Conservation (phyloP, 2,888 invertebrate genomes). For the Nephrotoma flavescens region DNA sequence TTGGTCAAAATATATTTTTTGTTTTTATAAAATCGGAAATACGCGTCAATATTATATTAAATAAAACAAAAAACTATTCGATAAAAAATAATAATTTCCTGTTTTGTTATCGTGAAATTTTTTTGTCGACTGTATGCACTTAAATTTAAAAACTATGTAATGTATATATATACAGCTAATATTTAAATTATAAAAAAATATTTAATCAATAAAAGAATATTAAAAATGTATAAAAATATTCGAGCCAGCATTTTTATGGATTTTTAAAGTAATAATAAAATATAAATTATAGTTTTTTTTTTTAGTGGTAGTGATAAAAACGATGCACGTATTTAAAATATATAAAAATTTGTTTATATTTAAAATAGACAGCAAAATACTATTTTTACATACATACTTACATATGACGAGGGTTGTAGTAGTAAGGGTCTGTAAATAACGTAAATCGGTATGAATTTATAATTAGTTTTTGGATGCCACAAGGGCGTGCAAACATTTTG, state of each 20-base stretch:
- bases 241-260: not conserved
- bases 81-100: not conserved
- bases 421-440: not conserved
- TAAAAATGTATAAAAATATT: not conserved
- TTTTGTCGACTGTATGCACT: not conserved
- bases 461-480: not conserved
- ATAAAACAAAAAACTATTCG: not conserved
- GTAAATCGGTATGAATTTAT: not conserved
- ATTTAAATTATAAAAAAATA: not conserved
- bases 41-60: not conserved
- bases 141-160: not conserved
- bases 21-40: not conserved
- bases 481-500: not conserved
- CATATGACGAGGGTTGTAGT: not conserved
- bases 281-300: not conserved
- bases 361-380: not conserved
- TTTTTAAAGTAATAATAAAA: not conserved
- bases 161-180: not conserved
- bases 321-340: not conserved
- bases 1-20: not conserved
- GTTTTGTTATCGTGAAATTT: not conserved
- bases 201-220: not conserved
- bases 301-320: not conserved
- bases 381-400: not conserved
- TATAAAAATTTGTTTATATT: not conserved